Conservation (phyloP, 2,797 vertebrate species). For the Tiaroga cobitis region DNA sequence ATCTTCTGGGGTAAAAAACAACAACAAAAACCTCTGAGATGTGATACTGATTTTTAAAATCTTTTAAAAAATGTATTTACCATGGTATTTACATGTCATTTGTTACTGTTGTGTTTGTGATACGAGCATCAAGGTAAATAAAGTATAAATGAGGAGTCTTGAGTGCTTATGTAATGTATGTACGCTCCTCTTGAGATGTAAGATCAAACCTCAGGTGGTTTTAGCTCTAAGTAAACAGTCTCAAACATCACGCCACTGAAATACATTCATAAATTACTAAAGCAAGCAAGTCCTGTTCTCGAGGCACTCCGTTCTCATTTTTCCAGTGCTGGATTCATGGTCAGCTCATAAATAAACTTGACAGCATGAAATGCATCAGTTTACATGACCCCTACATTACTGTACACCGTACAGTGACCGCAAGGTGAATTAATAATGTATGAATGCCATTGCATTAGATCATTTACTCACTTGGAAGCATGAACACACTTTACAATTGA, state of each 20-base stretch:
- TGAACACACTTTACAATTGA: too few species aligned
- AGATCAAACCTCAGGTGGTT: too few species aligned
- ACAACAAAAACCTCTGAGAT: rapidly evolving
- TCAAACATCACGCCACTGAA: constrained; percentile 1
- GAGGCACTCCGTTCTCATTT: background rate
- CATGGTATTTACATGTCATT: background rate
- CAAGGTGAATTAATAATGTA: background rate
- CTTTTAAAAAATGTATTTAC: too few species aligned
- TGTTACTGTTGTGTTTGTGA: background rate
- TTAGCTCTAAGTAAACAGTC: background rate
- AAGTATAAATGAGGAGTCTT: background rate
- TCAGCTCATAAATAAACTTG: constrained; percentile 19
- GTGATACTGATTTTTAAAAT: too few species aligned
- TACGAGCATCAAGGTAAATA: background rate
- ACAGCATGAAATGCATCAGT: constrained; percentile 8
- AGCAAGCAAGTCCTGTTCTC: background rate
- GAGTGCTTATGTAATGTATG: background rate
- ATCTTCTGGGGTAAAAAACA: too few species aligned
- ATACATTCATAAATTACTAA: background rate
- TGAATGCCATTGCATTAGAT: background rate
- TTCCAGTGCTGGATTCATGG: constrained; percentile 4
- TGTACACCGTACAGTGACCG: background rate
- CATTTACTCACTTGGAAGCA: background rate
- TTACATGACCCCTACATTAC: constrained; percentile 1
- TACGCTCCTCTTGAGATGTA: too few species aligned